phyloP scores from a whole-genome alignment of 2,113 vertebrate genomes.

The Verasper variegatus region DNA sequence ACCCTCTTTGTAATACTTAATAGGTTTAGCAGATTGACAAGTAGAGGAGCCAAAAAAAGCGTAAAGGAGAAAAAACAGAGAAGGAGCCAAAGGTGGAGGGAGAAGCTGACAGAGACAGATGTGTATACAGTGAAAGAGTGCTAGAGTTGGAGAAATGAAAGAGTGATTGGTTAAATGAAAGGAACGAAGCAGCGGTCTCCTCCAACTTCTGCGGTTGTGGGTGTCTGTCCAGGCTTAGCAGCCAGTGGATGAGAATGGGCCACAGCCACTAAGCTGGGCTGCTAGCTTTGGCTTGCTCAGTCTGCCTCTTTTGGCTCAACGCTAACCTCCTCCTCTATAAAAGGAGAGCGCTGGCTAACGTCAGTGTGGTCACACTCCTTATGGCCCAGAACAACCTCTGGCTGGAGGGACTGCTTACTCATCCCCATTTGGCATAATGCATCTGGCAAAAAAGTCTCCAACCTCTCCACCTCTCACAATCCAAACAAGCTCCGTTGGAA shows the following conservation, averaged over 20 bases:
- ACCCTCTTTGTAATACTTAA: constrained; percentile 52
- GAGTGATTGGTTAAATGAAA: constrained; percentile 66
- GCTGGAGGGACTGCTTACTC: constrained; percentile 55
- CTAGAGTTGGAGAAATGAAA: constrained; percentile 49
- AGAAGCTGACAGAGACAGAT: constrained; percentile 62
- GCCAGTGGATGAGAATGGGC: constrained; percentile 45
- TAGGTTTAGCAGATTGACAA: constrained; percentile 61
- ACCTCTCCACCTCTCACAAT: constrained; percentile 27
- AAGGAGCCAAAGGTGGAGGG: constrained; percentile 54
- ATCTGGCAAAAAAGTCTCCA: constrained; percentile 36
- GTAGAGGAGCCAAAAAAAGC: constrained; percentile 26
- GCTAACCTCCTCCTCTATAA: constrained; percentile 41
- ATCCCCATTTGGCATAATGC: constrained; percentile 51
- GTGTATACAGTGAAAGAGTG: constrained; percentile 31
- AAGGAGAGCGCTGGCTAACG: constrained; percentile 46
- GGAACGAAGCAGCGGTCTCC: constrained; percentile 37
- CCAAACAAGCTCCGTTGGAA: constrained; percentile 42
- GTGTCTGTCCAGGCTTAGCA: constrained; percentile 68
- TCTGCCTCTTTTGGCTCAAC: constrained; percentile 41
- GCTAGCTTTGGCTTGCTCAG: constrained; percentile 52
- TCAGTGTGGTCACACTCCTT: constrained; percentile 54
- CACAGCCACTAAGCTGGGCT: constrained; percentile 51
- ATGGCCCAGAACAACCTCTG: constrained; percentile 67
- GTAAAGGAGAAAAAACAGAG: constrained; percentile 33
- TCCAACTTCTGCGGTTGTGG: constrained; percentile 66